Evolutionary conservation across 2,113 vertebrate genomes (phyloP).

Genomic region (Cathartes aura): DNA sequence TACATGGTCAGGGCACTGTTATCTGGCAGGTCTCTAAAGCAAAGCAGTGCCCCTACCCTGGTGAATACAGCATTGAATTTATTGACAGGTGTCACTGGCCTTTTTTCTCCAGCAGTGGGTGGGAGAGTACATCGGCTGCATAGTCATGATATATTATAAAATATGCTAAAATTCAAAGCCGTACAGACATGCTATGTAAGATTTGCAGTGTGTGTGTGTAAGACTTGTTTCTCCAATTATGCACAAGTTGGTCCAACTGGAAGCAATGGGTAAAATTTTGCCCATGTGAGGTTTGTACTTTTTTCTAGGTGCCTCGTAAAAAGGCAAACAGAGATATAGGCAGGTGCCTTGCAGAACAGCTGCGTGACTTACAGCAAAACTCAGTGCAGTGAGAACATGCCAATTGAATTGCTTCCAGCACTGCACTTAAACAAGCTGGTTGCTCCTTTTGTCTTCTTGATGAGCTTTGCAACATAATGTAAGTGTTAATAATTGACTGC

Average conservation of each 20-base stretch:
- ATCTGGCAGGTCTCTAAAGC: background rate
- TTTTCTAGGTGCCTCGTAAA: background rate
- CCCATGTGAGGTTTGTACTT: background rate
- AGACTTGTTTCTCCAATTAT: background rate
- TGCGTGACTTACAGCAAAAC: background rate
- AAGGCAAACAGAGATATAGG: background rate
- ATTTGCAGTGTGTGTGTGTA: background rate
- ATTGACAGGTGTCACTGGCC: background rate
- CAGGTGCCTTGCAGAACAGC: background rate
- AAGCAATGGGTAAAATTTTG: background rate
- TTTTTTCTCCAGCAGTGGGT: background rate
- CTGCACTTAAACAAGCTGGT: conserved; percentile 31
- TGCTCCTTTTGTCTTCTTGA: conserved; percentile 51
- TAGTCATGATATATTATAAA: background rate
- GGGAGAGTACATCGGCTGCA: background rate
- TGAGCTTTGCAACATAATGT: conserved; percentile 59
- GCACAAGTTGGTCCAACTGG: fast-evolving
- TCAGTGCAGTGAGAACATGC: conserved; percentile 13
- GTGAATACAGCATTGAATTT: background rate
- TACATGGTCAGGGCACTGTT: no score
- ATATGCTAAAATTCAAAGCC: background rate
- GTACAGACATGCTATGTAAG: background rate
- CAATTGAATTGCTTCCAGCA: conserved; percentile 32
- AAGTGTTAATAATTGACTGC: conserved; percentile 48
- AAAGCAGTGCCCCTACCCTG: background rate